Base-by-base conservation (phyloP, 2,888 invertebrate genomes). In the Papilio gigon region DNA sequence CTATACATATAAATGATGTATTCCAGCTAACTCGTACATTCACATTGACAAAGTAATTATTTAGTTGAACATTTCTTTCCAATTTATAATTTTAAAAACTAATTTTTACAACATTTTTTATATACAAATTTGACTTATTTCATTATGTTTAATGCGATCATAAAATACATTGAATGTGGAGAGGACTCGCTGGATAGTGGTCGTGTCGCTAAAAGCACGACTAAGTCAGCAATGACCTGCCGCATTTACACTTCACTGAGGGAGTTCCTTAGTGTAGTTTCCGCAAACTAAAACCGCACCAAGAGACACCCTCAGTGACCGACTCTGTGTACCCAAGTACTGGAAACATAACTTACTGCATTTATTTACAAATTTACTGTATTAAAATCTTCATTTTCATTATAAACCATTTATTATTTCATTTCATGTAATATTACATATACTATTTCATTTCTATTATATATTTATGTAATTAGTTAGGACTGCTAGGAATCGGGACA, bases 41-140 rank as follows among this genome's bases (percentile, higher is more conserved):
- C 47, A 47, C 12, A 22, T 47, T 53, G 22, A 6, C 8, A 9
- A n/a, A 20, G 20, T 20, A 53, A 47, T 22, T 9, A 27, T 27
- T 27, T 53, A 53, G 12, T 53, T 27, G 4, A 27, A 53, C 27
- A 53, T 11, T 4, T 47, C n/a, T 47, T 47, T 22, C n/a, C 20
- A 25, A 53, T 27, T 25, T 4, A 50, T 14, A n/a, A 27, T 8
- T 53, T 27, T 27, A 53, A 27, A n/a, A 53, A 27, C n/a, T 53
- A 27, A 53, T 53, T 53, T 53, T 53, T 53, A 53, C 53, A 53
- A 47, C 5, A 12, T 44, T 44, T n/a, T 35, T 50, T 50, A 53
- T 27, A 27, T 27, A 53, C 53, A 27, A n/a, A 27, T 27, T 27
- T 53, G 27, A 27, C n/a, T 50, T 50, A 50, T 27, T 4, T 6